Base-by-base conservation (phyloP, 1,140 invertebrate genomes). In the Lutraria rhynchaena region DNA sequence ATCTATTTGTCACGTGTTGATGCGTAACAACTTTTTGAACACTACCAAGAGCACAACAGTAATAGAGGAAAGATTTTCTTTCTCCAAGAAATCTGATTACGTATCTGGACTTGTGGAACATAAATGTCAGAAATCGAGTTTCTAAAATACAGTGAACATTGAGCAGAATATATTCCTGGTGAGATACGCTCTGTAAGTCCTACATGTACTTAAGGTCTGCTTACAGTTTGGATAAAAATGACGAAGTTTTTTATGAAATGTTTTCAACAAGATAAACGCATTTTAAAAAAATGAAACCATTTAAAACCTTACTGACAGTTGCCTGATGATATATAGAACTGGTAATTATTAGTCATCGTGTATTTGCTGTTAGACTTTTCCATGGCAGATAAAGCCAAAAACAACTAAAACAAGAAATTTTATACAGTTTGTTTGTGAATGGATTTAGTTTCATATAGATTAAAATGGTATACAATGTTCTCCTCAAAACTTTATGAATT, bases 51-150 rank as follows among this genome's bases (percentile, higher is more conserved):
- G n/a, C 17, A 19, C 17, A 3, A 33, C 49, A 55, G 69, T 71
- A 71, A 41, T 55, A 19, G 49, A 31, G 31, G 57, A 71, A 71
- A 71, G 31, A 71, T 71, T 51, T 71, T 71, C 69, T 71, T 71
- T 71, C 69, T 71, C 53, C 49, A 53, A 71, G 63, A 71, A 55
- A 55, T 57, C 69, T 51, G 69, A 71, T 71, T 71, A 71, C 69
- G 49, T 71, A 71, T 71, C 69, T 55, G 69, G 69, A 37, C 69
- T 55, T 31, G 44, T 55, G 69, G 69, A 71, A 71, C 69, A 71
- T 71, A 71, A 71, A 71, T 71, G 69, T 71, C 69, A 71, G 31
- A 44, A 71, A 71, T 51, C 3, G 63, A 55, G 69, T 71, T 71
- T 46, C 69, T 71, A 41, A 71, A 71, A 71, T 46, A 57, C 51